Conservation (phyloP, 1,140 invertebrate species). For the Sesamia nonagrioides region DNA sequence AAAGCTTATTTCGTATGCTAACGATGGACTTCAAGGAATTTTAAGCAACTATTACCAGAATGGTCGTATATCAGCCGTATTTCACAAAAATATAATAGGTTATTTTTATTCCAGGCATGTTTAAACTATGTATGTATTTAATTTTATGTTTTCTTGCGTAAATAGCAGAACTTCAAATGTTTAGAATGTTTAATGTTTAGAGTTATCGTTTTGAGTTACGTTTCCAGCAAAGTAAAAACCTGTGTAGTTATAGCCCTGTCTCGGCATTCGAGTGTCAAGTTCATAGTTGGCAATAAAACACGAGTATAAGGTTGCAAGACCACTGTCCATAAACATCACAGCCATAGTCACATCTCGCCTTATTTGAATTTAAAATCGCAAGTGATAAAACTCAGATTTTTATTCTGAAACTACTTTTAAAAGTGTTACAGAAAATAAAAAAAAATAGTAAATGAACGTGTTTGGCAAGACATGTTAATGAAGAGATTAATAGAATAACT, state of each 20-base stretch:
- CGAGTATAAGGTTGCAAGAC: conserved; percentile 26
- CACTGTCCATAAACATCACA: conserved; percentile 24
- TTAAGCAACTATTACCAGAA: background rate
- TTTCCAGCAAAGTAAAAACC: conserved; percentile 19
- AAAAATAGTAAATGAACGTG: no score
- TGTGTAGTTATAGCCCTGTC: conserved; percentile 16
- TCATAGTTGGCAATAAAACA: conserved; percentile 28
- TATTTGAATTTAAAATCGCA: conserved; percentile 8
- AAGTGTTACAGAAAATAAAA: background rate
- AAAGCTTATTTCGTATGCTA: background rate
- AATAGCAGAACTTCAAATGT: background rate
- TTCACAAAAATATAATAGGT: background rate
- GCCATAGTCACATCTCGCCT: conserved; percentile 10
- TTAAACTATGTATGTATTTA: background rate
- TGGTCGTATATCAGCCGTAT: background rate
- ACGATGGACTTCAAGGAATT: background rate
- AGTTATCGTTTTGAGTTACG: background rate
- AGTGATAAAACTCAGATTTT: conserved; percentile 8
- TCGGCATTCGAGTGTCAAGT: conserved; percentile 26
- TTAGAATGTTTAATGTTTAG: background rate
- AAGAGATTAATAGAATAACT: background rate
- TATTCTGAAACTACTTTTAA: background rate
- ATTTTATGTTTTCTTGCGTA: background rate
- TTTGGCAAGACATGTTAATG: background rate
- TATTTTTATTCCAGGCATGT: background rate